Evolutionary conservation across 2,888 invertebrate species (phyloP), one percentile per base, ranked within the genome.

Genomic region (Phengaris arion): DNA sequence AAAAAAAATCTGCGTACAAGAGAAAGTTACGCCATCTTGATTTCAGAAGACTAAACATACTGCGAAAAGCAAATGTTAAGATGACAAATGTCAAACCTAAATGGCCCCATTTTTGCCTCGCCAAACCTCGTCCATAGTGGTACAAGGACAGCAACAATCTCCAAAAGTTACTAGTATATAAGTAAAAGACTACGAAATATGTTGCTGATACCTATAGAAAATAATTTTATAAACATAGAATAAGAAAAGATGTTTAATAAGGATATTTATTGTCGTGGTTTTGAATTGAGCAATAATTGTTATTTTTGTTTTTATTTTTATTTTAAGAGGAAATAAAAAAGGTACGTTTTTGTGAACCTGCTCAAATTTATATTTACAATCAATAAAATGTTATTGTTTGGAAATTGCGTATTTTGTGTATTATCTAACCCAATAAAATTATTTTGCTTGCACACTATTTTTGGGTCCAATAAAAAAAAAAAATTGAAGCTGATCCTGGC

Each of bases 341-440:
- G 45, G 8, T 46, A 68, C 13, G 7, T 68, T 68, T 68, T 46
- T 46, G 46, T 68, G 68, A 68, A 46, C 46, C 68, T 68, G 68
- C 68, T 68, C 68, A 68, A 68, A 68, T 68, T 46, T n/a, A 46
- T 68, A 46, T 68, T 46, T 46, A 46, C 45, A 68, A 1, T 10
- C 9, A 59, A 68, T 68, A 46, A 68, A 46, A 46, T 68, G 46
- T 68, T 46, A 68, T 46, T 68, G 68, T 46, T 68, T n/a, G 68
- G 13, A n/a, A 46, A 68, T 51, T 5, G 0, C 10, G 22, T 51
- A 6, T 8, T 48, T 70, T 48, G 22, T 48, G 51, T 69, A 48
- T 22, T 69, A 15, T 9, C n/a, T 22, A 22, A 51, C 12, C 5
- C 9, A 8, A 15, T 12, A 52, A 52, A 15, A 46, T 46, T 8